These are phyloP conservation scores for Spinus olivaceus DNA, from an alignment of 2,797 vertebrate genomes.

Conservation along the genomic window DNA sequence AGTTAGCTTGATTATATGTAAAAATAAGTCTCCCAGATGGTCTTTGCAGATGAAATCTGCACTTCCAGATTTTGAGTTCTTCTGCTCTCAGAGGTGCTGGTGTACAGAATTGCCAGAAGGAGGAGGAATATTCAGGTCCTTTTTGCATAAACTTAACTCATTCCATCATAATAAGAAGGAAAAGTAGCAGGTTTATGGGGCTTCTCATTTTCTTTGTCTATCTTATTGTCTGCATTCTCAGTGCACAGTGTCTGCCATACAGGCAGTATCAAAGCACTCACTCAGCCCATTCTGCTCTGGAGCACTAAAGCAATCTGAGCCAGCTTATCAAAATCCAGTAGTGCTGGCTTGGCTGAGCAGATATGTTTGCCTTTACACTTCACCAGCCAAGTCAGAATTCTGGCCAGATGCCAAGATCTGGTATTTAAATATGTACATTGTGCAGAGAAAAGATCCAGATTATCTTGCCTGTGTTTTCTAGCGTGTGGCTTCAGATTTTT, in stretches of 20 bases:
- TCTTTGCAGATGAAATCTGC: neutral
- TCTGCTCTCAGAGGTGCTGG: neutral
- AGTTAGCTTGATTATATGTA: neutral
- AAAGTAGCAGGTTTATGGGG: neutral
- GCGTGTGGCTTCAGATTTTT: neutral
- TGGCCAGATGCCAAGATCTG: neutral
- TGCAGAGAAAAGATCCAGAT: neutral
- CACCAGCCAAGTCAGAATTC: neutral
- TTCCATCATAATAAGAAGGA: neutral
- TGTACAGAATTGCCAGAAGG: neutral
- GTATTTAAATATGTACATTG: neutral
- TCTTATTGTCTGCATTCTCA: neutral
- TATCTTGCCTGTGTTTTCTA: neutral
- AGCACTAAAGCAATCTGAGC: neutral
- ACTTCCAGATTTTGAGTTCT: neutral
- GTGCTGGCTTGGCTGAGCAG: constrained; percentile 13
- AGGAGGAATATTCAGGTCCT: neutral
- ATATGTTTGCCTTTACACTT: neutral
- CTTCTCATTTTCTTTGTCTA: neutral
- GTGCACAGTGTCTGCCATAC: neutral
- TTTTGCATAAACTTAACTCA: neutral
- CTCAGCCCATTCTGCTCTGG: neutral
- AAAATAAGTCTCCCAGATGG: neutral
- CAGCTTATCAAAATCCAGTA: neutral
- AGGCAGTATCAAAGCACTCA: neutral